A percentile compares a stretch with the other conserved stretches of the same genome.
Conservation (phyloP, 2,888 invertebrate species). For the Diplazon laetatorius region DNA sequence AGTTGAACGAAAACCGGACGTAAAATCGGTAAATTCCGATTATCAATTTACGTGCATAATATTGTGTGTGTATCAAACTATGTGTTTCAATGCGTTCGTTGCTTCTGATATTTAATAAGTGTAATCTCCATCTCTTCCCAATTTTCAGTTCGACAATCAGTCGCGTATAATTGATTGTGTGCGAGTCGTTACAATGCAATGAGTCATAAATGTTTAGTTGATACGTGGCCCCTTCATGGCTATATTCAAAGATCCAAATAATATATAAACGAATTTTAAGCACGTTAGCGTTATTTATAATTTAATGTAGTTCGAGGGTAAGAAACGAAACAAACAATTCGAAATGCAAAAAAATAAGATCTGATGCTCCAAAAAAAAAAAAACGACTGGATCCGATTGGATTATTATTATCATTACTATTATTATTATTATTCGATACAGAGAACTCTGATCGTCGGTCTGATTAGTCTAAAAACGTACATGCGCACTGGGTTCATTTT, state of each 20-base stretch:
- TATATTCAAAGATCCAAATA: conserved; percentile 61
- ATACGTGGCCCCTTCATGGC: conserved; percentile 35
- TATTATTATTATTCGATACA: conserved; percentile 27
- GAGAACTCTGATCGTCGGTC: conserved; percentile 31
- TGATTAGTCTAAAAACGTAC: conserved; percentile 36
- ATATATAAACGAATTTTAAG: conserved; percentile 48
- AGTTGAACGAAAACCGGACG: conserved; percentile 39
- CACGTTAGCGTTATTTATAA: conserved; percentile 39
- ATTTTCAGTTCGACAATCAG: conserved; percentile 26
- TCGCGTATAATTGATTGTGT: conserved; percentile 26
- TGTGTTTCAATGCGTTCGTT: conserved; percentile 34
- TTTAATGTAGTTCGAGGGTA: conserved; percentile 39
- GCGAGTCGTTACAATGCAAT: conserved; percentile 53
- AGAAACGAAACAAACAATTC: conserved; percentile 8
- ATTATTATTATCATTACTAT: too few relatives aligned
- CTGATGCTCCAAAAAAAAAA: conserved; percentile 2
- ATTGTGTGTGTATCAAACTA: conserved; percentile 13
- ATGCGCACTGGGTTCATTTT: conserved; percentile 48
- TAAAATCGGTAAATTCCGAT: conserved; percentile 48
- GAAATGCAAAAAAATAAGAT: conserved; percentile 1
- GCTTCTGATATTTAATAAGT: conserved; percentile 48
- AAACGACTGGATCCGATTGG: conserved; percentile 18
- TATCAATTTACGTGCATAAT: conserved; percentile 44
- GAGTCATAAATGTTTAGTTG: conserved; percentile 61
- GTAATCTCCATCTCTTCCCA: conserved; percentile 32